Percentiles rank a stretch among this genome's conserved stretches.
phyloP scores from a whole-genome alignment of 2,797 vertebrate genomes.

The Thunnus albacares region DNA sequence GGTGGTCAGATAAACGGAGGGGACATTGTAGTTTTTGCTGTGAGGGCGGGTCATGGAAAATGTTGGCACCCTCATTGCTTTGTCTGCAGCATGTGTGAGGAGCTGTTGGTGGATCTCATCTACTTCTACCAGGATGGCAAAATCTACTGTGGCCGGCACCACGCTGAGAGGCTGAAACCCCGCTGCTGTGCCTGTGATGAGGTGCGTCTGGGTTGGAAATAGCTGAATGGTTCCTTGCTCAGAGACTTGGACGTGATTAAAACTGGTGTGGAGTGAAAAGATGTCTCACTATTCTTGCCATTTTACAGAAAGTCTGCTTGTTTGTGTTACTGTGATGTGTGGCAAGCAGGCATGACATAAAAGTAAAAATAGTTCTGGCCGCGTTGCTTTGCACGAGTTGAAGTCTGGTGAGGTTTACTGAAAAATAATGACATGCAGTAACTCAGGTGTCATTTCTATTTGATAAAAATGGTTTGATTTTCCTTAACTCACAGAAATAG shows the following conservation, averaged over 20 bases:
- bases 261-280: constrained; percentile 59
- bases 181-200: constrained; percentile 98
- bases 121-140: constrained; percentile 99
- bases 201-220: constrained; percentile 84
- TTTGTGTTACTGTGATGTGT: constrained; percentile 42
- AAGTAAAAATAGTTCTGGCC: constrained; percentile 35
- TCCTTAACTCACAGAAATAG: neutral
- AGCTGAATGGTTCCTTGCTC: constrained; percentile 59
- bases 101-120: constrained; percentile 97
- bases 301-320: constrained; percentile 56
- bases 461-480: constrained; percentile 3
- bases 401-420: constrained; percentile 25
- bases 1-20: constrained; percentile 95
- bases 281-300: constrained; percentile 55
- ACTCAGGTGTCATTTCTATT: constrained; percentile 5
- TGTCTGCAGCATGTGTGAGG: constrained; percentile 94
- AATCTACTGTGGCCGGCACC: constrained; percentile 97
- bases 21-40: constrained; percentile 96
- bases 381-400: constrained; percentile 15
- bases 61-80: constrained; percentile 99
- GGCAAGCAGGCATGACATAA: constrained; percentile 28
- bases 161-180: constrained; percentile 95
- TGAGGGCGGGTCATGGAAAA: constrained; percentile 92
- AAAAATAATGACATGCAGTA: neutral
- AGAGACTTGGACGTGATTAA: constrained; percentile 57